phyloP scores from a whole-genome alignment of 2,113 vertebrate genomes.

The Cettia cetti region DNA sequence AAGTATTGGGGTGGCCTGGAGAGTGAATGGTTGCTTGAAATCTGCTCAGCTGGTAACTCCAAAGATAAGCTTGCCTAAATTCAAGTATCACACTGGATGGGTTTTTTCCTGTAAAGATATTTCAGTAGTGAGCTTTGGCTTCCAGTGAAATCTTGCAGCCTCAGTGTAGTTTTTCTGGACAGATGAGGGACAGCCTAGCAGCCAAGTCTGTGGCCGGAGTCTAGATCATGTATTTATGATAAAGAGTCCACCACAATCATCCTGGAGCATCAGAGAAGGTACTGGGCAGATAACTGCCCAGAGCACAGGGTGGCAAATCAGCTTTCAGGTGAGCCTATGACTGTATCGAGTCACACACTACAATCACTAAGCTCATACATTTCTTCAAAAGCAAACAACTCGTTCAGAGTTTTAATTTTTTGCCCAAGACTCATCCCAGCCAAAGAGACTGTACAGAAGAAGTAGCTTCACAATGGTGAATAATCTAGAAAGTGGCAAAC shows the following conservation, averaged over 20 bases:
- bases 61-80: background rate
- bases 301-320: background rate
- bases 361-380: fast-evolving
- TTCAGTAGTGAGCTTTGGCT: background rate
- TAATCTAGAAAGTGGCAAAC: background rate
- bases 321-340: background rate
- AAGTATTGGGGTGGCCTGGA: background rate
- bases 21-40: background rate
- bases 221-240: background rate
- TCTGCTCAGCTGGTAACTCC: background rate
- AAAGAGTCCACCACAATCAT: background rate
- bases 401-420: background rate
- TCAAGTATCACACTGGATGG: fast-evolving
- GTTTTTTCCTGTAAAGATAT: background rate
- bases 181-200: background rate
- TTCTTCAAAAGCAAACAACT: background rate
- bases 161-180: background rate
- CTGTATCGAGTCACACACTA: background rate
- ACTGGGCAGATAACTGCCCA: background rate
- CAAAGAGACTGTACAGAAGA: background rate
- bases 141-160: background rate
- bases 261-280: background rate
- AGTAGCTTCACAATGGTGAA: background rate
- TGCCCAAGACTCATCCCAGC: background rate
- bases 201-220: background rate